A percentile compares a stretch with the other conserved stretches of the same genome.
These are phyloP conservation scores for cat (Felis catus) DNA, from an alignment of 2,113 vertebrate species.

Conservation along the genomic window DNA sequence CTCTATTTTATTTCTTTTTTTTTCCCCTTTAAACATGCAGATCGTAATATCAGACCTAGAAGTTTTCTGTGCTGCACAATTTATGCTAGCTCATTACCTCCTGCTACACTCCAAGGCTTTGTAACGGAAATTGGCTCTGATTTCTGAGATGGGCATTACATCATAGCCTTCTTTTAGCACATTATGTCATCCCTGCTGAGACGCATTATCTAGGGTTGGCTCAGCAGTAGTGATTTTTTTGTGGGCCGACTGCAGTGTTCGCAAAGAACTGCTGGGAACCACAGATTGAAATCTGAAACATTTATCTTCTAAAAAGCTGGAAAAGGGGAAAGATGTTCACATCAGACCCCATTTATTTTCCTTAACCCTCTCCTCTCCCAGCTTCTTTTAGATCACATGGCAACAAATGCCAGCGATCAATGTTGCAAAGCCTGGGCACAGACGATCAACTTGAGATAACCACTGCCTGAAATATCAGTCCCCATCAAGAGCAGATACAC, in stretches of 20 bases:
- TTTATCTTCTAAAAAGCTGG: conserved; percentile 86
- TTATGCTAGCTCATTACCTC: conserved; percentile 83
- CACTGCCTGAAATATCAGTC: neutral
- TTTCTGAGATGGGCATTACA: conserved; percentile 89
- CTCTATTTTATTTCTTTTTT: conserved; percentile 45
- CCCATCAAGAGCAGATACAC: neutral
- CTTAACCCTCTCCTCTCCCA: conserved; percentile 81
- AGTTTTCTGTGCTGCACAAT: conserved; percentile 79
- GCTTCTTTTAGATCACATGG: neutral
- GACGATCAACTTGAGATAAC: neutral
- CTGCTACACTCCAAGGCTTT: conserved; percentile 83
- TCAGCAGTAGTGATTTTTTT: conserved; percentile 87
- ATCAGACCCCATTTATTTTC: conserved; percentile 76
- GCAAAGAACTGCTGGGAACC: conserved; percentile 87
- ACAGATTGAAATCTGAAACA: conserved; percentile 89
- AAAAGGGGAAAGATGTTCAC: conserved; percentile 83
- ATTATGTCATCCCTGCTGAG: conserved; percentile 92
- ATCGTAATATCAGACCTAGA: conserved; percentile 64
- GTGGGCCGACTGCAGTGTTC: conserved; percentile 87
- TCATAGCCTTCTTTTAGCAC: conserved; percentile 91
- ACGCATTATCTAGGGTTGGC: conserved; percentile 88
- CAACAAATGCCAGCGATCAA: neutral
- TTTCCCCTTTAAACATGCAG: conserved; percentile 61
- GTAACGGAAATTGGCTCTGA: conserved; percentile 85
- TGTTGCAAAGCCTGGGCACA: neutral